Evolutionary conservation across 2,113 vertebrate genomes (phyloP), one percentile per base, ranked within the genome.

Genomic region (Butorides virescens): DNA sequence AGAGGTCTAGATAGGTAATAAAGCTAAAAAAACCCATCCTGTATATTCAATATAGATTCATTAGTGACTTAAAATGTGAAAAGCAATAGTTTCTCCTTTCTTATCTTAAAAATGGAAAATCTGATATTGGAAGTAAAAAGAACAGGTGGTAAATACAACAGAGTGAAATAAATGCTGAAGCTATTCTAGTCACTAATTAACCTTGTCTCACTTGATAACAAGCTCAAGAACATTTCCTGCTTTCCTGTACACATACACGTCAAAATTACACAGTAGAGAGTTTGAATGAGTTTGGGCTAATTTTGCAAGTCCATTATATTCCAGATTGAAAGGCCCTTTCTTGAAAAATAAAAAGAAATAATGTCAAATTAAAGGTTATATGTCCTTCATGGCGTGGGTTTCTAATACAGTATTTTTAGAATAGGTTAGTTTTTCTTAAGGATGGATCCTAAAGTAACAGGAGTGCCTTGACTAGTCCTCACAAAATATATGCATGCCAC

Each of bases 101-200:
- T 68, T 55, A 34, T 68, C 20, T 79, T 82, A 63, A 78, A 92
- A n/a, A 15, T 13, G 2, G 18, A 68, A 92, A 78, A 93, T 81
- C 26, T 66, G 67, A 12, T 16, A 59, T 6, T 71, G 21, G 30
- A 81, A 84, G 20, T 27, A 63, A 92, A 94, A 94, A 83, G 63
- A 78, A 81, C 55, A 81, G 20, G 78, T 83, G 71, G 44, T 55
- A 71, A 84, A 90, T 71, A 94, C 11, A 93, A 80, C 21, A 34
- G 58, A 81, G 25, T 80, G 23, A 94, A 96, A 90, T 75, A 93
- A 92, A 95, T 85, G 37, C 63, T 83, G 53, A 88, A 94, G 75
- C 68, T 92, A 81, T 95, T 93, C 78, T 93, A 67, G 89, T 82
- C 63, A 74, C 76, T 95, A 95, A 96, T 97, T 95, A 96, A 96